Percentiles rank a stretch among this genome's conserved stretches.
phyloP scores from a whole-genome alignment of 2,797 vertebrate genomes.

The Heteromormyrus szaboi region DNA sequence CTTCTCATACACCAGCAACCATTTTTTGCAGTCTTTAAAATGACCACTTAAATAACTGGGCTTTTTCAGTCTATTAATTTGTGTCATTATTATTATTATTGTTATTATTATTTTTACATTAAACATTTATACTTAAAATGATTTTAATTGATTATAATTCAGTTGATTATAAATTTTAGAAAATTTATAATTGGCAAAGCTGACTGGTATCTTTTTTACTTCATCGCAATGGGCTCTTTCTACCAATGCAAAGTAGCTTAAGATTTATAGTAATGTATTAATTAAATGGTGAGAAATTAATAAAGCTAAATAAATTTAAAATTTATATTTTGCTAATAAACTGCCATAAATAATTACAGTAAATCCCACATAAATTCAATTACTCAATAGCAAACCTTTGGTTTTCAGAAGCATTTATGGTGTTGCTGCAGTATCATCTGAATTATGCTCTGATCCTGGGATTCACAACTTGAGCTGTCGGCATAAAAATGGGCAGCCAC shows the following conservation, averaged over 20 bases:
- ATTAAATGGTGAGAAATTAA: neutral
- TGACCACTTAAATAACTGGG: neutral
- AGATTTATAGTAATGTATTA: neutral
- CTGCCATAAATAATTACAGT: neutral
- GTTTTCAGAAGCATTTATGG: neutral
- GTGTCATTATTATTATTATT: neutral
- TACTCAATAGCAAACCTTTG: neutral
- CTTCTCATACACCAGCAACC: neutral
- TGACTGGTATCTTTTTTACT: neutral
- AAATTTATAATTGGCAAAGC: neutral
- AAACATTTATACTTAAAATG: neutral
- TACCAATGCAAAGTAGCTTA: neutral
- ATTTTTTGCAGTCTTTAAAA: conserved; percentile 1
- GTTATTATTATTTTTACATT: neutral
- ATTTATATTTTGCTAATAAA: neutral
- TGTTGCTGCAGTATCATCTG: neutral
- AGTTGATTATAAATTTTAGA: neutral
- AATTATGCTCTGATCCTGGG: neutral
- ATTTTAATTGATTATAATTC: neutral
- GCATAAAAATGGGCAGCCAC: neutral
- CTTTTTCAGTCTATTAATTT: neutral
- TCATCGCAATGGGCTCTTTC: neutral
- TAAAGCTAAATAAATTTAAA: neutral
- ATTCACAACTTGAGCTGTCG: neutral
- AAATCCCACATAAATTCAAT: neutral